These are phyloP conservation scores for Crossaster papposus DNA, from an alignment of 53 echinoderm and acorn worm genomes.

Conservation along the genomic window DNA sequence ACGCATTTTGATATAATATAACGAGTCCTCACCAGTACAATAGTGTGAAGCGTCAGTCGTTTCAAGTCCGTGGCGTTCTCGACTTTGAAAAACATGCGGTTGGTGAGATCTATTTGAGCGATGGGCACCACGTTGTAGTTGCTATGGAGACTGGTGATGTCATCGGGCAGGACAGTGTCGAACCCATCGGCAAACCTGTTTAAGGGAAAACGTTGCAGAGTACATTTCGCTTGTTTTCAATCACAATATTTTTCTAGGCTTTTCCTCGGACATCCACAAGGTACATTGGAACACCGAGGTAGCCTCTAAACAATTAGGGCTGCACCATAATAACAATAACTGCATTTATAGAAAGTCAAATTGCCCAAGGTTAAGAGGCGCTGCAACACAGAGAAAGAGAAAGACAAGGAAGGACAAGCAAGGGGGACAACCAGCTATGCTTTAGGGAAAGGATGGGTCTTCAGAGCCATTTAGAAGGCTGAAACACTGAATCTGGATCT, in stretches of 20 bases:
- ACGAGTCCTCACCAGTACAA: constrained; percentile 39
- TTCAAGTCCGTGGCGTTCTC: constrained; percentile 46
- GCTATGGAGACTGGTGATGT: constrained; percentile 40
- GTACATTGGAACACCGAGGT: background rate
- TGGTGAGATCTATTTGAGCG: background rate
- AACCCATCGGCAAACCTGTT: background rate
- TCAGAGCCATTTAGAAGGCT: too few relatives aligned
- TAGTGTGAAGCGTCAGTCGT: constrained; percentile 33
- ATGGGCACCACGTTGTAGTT: constrained; percentile 44
- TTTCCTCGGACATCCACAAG: background rate
- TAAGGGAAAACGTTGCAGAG: background rate
- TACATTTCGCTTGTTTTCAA: background rate
- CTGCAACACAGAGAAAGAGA: too few relatives aligned
- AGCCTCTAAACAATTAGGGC: too few relatives aligned
- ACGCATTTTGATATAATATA: background rate
- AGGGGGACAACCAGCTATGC: too few relatives aligned
- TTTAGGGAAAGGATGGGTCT: too few relatives aligned
- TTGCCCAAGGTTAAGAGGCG: too few relatives aligned
- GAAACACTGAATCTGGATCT: too few relatives aligned
- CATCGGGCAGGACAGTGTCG: constrained; percentile 22
- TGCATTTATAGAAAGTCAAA: too few relatives aligned
- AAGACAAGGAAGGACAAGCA: too few relatives aligned
- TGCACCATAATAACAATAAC: too few relatives aligned
- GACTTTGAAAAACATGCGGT: constrained; percentile 35
- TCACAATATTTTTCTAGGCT: background rate